phyloP scores from a whole-genome alignment of 2,888 invertebrate species.

The Leistus spinibarbis region DNA sequence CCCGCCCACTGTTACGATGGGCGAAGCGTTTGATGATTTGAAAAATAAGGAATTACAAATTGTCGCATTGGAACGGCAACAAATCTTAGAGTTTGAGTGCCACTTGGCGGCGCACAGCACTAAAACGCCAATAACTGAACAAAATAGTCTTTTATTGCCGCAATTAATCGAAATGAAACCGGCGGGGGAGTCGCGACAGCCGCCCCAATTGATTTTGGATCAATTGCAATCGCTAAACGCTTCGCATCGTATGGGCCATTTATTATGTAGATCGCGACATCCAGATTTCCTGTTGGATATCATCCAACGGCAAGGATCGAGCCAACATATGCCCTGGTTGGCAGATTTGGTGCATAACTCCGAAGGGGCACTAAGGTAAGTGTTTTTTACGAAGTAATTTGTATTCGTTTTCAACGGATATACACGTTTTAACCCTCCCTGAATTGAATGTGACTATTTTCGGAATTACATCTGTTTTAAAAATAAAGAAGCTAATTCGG shows the following conservation, averaged over 20 bases:
- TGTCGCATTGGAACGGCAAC: constrained; percentile 73
- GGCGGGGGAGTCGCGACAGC: constrained; percentile 79
- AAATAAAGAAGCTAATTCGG: too few species aligned
- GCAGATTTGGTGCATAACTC: constrained; percentile 92
- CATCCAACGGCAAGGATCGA: constrained; percentile 72
- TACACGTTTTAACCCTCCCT: too few species aligned
- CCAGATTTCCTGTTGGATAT: constrained; percentile 93
- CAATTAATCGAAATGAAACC: constrained; percentile 89
- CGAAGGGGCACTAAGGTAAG: constrained; percentile 76
- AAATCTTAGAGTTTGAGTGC: constrained; percentile 86
- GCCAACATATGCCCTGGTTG: constrained; percentile 96
- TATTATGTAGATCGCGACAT: constrained; percentile 85
- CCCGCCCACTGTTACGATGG: constrained; percentile 68
- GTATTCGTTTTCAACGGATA: too few species aligned
- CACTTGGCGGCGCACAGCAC: constrained; percentile 90
- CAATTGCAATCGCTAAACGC: constrained; percentile 79
- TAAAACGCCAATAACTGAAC: constrained; percentile 87
- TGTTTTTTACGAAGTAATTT: not conserved
- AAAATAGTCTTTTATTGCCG: constrained; percentile 82
- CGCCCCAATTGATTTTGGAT: constrained; percentile 76
- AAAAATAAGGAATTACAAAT: constrained; percentile 71
- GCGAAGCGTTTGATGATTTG: constrained; percentile 65
- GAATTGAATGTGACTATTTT: too few species aligned
- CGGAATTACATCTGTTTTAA: too few species aligned
- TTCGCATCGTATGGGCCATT: constrained; percentile 82